A percentile compares a stretch with the other conserved stretches of the same genome.
These are phyloP conservation scores for Athripsodes cinereus DNA, from an alignment of 2,888 invertebrate species.

Conservation along the genomic window DNA sequence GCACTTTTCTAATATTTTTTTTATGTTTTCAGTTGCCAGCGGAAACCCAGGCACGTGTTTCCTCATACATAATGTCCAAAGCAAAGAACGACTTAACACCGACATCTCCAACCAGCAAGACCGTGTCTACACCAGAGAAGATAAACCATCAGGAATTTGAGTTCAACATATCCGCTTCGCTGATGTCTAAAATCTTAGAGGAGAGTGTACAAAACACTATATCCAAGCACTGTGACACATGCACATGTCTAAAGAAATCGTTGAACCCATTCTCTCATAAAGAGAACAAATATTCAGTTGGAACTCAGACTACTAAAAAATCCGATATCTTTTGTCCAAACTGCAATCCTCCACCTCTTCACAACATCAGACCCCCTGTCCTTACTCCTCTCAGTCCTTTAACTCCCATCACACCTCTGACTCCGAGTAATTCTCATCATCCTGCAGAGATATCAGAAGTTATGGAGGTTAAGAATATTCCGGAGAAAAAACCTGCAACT, in stretches of 20 bases:
- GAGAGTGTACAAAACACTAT: constrained; percentile 78
- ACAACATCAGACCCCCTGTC: constrained; percentile 39
- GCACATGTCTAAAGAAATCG: constrained; percentile 60
- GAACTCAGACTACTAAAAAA: constrained; percentile 54
- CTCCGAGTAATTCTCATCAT: not conserved
- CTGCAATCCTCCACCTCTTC: constrained; percentile 53
- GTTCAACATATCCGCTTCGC: constrained; percentile 75
- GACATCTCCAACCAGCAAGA: constrained; percentile 39
- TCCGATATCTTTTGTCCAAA: constrained; percentile 54
- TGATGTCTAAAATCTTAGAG: constrained; percentile 87
- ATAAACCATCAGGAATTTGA: constrained; percentile 56
- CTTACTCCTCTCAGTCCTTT: constrained; percentile 42
- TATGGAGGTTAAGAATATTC: not conserved
- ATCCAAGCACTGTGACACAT: constrained; percentile 77
- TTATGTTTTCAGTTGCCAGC: constrained; percentile 68
- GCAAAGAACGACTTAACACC: constrained; percentile 42
- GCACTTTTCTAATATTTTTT: too few relatives aligned
- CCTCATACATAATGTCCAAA: constrained; percentile 66
- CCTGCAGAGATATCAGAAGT: not conserved
- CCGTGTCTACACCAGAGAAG: constrained; percentile 38
- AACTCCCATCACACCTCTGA: constrained; percentile 33
- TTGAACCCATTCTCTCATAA: constrained; percentile 50
- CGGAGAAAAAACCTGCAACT: not conserved
- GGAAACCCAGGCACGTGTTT: constrained; percentile 87
- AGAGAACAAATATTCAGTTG: constrained; percentile 52